Percentiles rank a stretch among this genome's conserved stretches.
Evolutionary conservation across 2,113 vertebrate species (phyloP).

Genomic region (Octodon degus): DNA sequence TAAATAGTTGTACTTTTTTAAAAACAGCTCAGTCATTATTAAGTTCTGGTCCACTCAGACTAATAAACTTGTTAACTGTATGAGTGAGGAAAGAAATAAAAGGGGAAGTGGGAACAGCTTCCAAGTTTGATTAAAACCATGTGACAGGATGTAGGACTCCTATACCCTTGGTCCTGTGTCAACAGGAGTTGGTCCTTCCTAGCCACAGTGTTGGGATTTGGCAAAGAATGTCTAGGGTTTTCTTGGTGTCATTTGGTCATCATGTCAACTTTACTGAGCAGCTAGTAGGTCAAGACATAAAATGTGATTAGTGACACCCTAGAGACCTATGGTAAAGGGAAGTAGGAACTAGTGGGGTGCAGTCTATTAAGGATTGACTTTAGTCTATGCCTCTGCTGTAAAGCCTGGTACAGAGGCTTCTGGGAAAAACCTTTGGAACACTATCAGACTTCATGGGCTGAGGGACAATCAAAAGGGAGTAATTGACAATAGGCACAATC

Average conservation of each 20-base stretch:
- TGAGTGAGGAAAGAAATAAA: slow-evolving; percentile 27
- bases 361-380: neutral
- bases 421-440: neutral
- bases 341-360: neutral
- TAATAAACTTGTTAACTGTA: slow-evolving; percentile 41
- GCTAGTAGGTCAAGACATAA: neutral
- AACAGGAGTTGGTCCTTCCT: neutral
- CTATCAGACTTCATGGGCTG: neutral
- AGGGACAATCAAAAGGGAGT: neutral
- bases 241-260: neutral
- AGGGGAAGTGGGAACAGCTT: slow-evolving; percentile 4
- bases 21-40: slow-evolving; percentile 61
- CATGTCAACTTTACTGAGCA: neutral
- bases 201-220: neutral
- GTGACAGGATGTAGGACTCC: neutral
- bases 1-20: slow-evolving; percentile 65
- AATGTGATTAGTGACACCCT: neutral
- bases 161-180: neutral
- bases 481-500: neutral
- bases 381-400: neutral
- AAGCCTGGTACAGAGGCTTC: neutral
- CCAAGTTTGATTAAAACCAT: slow-evolving; percentile 56
- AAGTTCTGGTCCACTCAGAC: neutral
- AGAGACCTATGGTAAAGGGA: neutral
- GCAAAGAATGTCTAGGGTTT: neutral